Conservation (phyloP, 2,113 vertebrate genomes). For the Crotalus helleri region DNA sequence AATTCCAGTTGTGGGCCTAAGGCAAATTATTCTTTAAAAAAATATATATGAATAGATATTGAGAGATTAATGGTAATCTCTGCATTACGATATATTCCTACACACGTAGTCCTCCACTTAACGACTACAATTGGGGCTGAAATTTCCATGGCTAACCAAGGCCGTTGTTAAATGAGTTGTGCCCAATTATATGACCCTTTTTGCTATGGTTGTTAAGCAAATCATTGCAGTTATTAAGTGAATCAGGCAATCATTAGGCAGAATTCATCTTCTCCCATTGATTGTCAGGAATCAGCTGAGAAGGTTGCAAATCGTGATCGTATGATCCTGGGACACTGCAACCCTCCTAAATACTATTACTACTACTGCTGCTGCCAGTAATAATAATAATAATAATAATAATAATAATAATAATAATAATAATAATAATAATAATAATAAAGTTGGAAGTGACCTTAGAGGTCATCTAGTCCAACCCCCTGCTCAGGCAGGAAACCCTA, state of each 20-base stretch:
- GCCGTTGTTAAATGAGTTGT: not conserved
- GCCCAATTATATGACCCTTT: not conserved
- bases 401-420: too few species aligned
- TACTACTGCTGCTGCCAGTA: too few species aligned
- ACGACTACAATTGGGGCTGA: not conserved
- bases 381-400: too few species aligned
- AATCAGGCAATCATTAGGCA: not conserved
- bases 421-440: too few species aligned
- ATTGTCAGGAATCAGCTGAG: not conserved
- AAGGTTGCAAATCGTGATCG: too few species aligned
- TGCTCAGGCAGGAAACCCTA: too few species aligned
- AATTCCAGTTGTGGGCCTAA: not conserved
- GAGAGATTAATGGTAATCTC: not conserved
- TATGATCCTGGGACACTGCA: not conserved
- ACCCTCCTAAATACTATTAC: too few species aligned
- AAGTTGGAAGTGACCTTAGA: too few species aligned
- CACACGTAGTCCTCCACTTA: not conserved
- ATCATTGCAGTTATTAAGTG: not conserved
- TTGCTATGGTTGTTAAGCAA: not conserved
- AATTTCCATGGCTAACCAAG: not conserved
- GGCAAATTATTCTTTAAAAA: not conserved
- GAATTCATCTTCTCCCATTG: not conserved
- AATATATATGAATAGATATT: not conserved
- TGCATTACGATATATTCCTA: not conserved
- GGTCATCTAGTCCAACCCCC: too few species aligned